Conservation (phyloP, 2,797 vertebrate species). For the Protosalanx chinensis region DNA sequence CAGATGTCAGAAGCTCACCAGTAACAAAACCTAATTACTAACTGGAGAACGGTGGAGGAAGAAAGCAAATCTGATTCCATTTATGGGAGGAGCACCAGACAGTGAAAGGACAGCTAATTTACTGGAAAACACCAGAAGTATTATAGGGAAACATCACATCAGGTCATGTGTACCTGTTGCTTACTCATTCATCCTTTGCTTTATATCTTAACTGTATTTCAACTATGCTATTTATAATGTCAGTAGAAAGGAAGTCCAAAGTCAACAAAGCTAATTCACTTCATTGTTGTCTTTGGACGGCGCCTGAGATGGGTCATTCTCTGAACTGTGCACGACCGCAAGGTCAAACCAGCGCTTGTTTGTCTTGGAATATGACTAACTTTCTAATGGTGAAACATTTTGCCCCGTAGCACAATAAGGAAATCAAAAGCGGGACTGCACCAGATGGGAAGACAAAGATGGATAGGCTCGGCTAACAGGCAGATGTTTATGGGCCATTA, state of each 20-base stretch:
- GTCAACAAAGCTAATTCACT: conserved; percentile 58
- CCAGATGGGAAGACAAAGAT: conserved; percentile 64
- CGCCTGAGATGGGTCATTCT: conserved; percentile 56
- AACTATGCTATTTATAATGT: conserved; percentile 29
- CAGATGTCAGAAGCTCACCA: conserved; percentile 61
- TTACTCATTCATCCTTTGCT: conserved; percentile 10
- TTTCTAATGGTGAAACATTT: conserved; percentile 68
- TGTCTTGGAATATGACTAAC: conserved; percentile 69
- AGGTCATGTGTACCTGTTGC: conserved; percentile 25
- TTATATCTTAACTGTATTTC: conserved; percentile 17
- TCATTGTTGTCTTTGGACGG: conserved; percentile 66
- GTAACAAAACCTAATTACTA: conserved; percentile 66
- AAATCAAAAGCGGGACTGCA: conserved; percentile 59
- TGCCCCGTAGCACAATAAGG: conserved; percentile 54
- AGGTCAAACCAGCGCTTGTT: conserved; percentile 64
- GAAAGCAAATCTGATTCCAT: conserved; percentile 37
- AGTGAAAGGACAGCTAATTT: conserved; percentile 35
- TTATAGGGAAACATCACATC: conserved; percentile 21
- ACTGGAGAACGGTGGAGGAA: conserved; percentile 55
- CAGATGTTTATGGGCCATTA: conserved; percentile 75
- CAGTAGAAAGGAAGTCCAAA: conserved; percentile 48
- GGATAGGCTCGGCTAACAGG: conserved; percentile 61
- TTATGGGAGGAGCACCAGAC: not conserved
- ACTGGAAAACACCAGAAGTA: conserved; percentile 31
- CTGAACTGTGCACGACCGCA: conserved; percentile 60